phyloP scores from a whole-genome alignment of 2,113 vertebrate genomes.

The Colius striatus region DNA sequence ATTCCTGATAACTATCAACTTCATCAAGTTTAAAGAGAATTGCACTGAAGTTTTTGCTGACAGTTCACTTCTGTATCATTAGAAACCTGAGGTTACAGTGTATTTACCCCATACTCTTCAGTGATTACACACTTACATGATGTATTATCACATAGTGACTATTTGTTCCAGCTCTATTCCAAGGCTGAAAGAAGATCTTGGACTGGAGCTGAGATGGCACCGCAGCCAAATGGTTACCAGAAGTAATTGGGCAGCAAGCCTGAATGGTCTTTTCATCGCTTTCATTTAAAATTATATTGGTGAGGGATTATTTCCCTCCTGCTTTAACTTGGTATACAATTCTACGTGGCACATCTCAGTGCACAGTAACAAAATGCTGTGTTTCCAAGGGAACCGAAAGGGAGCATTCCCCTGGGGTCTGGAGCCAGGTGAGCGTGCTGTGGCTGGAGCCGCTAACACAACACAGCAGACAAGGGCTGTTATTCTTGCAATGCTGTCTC shows the following conservation, averaged over 20 bases:
- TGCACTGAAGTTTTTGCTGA: neutral
- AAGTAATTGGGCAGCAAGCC: conserved; percentile 22
- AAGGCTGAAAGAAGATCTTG: neutral
- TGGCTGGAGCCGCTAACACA: neutral
- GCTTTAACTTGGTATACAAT: neutral
- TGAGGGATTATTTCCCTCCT: neutral
- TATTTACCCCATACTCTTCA: neutral
- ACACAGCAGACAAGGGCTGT: neutral
- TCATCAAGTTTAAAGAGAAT: neutral
- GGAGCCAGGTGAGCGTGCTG: neutral
- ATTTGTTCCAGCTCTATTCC: neutral
- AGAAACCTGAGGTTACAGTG: neutral
- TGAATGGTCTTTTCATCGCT: neutral
- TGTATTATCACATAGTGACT: neutral
- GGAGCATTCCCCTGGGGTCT: neutral
- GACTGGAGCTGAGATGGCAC: neutral
- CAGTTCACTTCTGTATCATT: neutral
- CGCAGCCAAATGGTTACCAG: neutral
- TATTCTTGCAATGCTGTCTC: neutral
- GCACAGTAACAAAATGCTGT: neutral
- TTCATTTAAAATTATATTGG: conserved; percentile 28
- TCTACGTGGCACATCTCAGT: neutral
- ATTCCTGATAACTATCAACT: neutral
- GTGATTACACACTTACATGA: neutral
- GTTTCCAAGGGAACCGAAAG: conserved; percentile 48